A percentile compares a stretch with the other conserved stretches of the same genome.
phyloP scores from a whole-genome alignment of 2,113 vertebrate genomes.

The Prunella himalayana region DNA sequence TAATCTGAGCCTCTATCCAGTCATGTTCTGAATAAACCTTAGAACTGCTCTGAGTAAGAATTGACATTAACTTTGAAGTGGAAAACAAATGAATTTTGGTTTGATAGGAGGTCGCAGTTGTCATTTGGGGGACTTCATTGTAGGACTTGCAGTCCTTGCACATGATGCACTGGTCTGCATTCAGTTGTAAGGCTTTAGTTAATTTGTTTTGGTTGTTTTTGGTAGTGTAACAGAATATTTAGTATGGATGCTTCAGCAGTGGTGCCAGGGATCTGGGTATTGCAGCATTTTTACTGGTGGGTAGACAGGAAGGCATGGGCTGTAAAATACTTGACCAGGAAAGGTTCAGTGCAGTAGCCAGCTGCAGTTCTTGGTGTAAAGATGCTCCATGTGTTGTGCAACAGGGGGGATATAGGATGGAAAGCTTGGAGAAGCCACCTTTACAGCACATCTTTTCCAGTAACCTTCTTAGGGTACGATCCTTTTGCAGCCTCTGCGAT shows the following conservation, averaged over 20 bases:
- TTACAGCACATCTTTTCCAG: background rate
- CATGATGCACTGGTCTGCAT: rapidly evolving
- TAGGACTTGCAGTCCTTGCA: background rate
- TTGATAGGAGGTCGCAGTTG: background rate
- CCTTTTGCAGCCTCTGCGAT: background rate
- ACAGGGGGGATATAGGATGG: background rate
- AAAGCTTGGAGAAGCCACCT: background rate
- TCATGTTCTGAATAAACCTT: background rate
- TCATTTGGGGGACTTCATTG: background rate
- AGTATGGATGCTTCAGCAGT: background rate
- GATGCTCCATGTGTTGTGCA: background rate
- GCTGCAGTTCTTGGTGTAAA: background rate
- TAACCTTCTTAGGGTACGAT: background rate
- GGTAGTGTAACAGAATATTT: background rate
- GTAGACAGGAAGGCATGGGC: background rate
- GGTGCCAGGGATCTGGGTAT: background rate
- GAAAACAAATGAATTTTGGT: background rate
- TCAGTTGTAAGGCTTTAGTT: background rate
- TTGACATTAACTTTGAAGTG: background rate
- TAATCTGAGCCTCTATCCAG: background rate
- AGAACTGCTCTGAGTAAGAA: background rate
- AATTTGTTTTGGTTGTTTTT: background rate
- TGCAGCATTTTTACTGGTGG: background rate
- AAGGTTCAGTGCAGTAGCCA: background rate
- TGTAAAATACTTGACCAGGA: background rate